Conservation (phyloP, 2,797 vertebrate species). For the Apogon hyalosoma region DNA sequence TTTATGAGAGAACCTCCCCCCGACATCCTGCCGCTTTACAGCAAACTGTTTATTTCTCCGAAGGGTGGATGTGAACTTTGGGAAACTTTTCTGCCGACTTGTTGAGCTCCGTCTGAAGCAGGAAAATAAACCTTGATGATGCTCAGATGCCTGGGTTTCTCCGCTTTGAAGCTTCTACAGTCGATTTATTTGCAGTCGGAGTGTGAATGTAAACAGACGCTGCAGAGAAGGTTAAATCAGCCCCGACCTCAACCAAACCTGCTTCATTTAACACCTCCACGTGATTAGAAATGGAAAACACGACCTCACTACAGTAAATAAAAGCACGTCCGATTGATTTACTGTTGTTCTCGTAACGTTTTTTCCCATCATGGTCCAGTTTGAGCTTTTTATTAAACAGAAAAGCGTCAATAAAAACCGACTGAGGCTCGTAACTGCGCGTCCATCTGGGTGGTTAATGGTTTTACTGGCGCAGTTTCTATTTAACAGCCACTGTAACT, state of each 20-base stretch:
- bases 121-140: background rate
- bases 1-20: too few relatives aligned
- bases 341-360: too few relatives aligned
- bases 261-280: too few relatives aligned
- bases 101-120: background rate
- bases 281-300: too few relatives aligned
- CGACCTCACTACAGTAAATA: too few relatives aligned
- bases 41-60: background rate
- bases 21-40: too few relatives aligned
- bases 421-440: background rate
- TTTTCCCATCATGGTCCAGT: too few relatives aligned
- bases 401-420: slow-evolving; percentile 2
- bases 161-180: slow-evolving; percentile 4
- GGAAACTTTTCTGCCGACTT: background rate
- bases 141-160: background rate
- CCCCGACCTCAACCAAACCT: too few relatives aligned
- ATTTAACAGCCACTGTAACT: slow-evolving; percentile 20
- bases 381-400: slow-evolving; percentile 16
- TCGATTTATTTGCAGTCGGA: too few relatives aligned
- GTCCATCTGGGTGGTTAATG: slow-evolving; percentile 31
- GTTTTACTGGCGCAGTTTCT: slow-evolving; percentile 28
- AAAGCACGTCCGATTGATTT: too few relatives aligned
- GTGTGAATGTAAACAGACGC: slow-evolving; percentile 3
- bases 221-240: background rate
- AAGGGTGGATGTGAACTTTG: background rate